Evolutionary conservation across 2,888 invertebrate species (phyloP).

Genomic region (Ferdinandea cuprea): DNA sequence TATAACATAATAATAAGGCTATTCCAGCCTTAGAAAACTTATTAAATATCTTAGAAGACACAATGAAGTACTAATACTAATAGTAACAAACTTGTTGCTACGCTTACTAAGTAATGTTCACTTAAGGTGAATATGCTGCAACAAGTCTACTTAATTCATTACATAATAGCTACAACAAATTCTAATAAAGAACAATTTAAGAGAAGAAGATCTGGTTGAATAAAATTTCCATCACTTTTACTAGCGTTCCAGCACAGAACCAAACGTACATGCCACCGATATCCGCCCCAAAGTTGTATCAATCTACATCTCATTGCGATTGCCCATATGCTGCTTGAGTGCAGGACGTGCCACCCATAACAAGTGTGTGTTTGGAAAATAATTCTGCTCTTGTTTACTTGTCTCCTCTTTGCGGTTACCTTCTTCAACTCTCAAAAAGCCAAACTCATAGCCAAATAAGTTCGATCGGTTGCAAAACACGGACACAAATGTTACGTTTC

Average conservation of each 20-base stretch:
- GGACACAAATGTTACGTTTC: conserved; percentile 1
- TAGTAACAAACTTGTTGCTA: too few relatives aligned
- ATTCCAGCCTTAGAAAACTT: too few relatives aligned
- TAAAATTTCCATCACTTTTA: conserved; percentile 12
- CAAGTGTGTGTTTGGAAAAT: conserved; percentile 45
- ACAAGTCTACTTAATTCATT: too few relatives aligned
- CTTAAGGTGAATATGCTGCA: too few relatives aligned
- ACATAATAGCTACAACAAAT: background rate
- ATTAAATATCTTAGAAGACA: too few relatives aligned
- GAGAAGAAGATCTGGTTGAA: too few relatives aligned
- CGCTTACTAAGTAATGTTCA: too few relatives aligned
- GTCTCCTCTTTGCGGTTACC: conserved; percentile 33
- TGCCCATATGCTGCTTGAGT: conserved; percentile 32
- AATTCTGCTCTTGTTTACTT: conserved; percentile 24
- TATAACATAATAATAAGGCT: too few relatives aligned
- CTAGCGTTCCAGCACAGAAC: background rate
- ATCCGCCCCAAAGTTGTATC: background rate
- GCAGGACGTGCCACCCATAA: conserved; percentile 67
- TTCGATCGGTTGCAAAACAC: conserved; percentile 28
- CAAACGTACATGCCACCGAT: too few relatives aligned
- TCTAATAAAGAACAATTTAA: background rate
- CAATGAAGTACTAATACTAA: too few relatives aligned
- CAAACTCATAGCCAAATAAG: background rate
- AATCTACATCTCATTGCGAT: conserved; percentile 55
- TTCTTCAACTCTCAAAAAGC: background rate